Evolutionary conservation across 1,140 invertebrate species (phyloP), one percentile per base, ranked within the genome.

Genomic region (Nymphalis io): DNA sequence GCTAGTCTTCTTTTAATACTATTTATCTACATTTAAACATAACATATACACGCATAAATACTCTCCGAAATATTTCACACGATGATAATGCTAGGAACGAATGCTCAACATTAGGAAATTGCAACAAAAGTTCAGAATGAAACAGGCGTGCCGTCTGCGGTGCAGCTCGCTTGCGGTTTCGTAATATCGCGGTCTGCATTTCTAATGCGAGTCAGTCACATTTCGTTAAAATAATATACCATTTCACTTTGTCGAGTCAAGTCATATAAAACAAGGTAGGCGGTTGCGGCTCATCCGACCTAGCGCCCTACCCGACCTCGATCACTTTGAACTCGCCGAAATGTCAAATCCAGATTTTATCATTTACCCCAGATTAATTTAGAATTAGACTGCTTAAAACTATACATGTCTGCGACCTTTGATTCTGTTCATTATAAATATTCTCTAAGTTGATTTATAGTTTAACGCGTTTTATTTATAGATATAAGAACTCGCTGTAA

Each of bases 341-440:
- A 53, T 53, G 51, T 53, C 51, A 53, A 23, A 53, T 13, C 51
- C 51, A 53, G 51, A 53, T 53, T 53, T 53, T 27, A 53, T 53
- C 10, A 27, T 23, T 53, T 20, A 53, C 51, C 51, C 21, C 16
- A 27, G 10, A 23, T 53, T 53, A 6, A 23, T 53, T 53, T 53
- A 20, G 51, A 53, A 53, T 53, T 13, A 27, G 51, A 23, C 6
- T 15, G 20, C 20, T 27, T 53, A 13, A 53, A 53, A 53, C 23
- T 53, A 53, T 53, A 53, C 51, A 23, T 20, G 20, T 53, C 20
- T 53, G 51, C 51, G 51, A 23, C 51, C 51, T 23, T 20, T 23
- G 20, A 13, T 1, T 53, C 51, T 11, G 20, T 15, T 53, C 12
- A 23, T 1, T 15, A 21, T 51, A 21, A 20, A 21, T 20, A 21